Evolutionary conservation across 2,113 vertebrate species (phyloP), one percentile per base, ranked within the genome.

Genomic region (Pollimyrus isidori): DNA sequence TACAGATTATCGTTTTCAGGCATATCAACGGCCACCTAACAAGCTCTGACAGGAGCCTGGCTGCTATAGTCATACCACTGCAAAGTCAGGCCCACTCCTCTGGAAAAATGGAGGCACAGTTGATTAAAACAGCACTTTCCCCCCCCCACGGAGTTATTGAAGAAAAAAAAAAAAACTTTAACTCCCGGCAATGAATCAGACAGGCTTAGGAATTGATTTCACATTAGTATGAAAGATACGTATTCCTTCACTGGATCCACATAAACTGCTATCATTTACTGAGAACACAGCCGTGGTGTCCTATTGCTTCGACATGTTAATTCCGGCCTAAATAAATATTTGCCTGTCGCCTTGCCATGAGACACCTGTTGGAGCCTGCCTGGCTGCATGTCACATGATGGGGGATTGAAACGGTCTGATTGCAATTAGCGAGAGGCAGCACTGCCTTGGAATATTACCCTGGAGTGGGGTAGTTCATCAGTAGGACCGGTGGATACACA

Each of bases 121-220:
- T 87, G 89, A 87, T 87, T 90, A 85, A 87, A 90, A 56, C 48
- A 53, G 85, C 85, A 48, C 65, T 80, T 46, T 76, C n/a, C 26
- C 48, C 26, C 48, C 21, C 45, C 86, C 48, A 56, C 10, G 7
- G 65, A 87, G 85, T 90, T 49, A 58, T 90, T 90, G 50, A 26
- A 86, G 19, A 21, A 56, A 42, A 52, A 87, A 21, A 87, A 87
- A 87, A 87, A 53, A 35, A 15, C 48, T 52, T 87, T 69, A 73
- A 87, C 48, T 89, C 35, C 45, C 26, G 86, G 85, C 87, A 87
- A 87, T 90, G 80, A 87, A 80, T 87, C 62, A 87, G 85, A 56
- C 87, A 19, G 65, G 56, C 49, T 56, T 13, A 35, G 85, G 73
- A 53, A 90, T 87, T 87, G 89, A 90, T 90, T 90, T 87, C 48